These are phyloP conservation scores for Hemiprocne comata DNA, from an alignment of 2,113 vertebrate genomes.

Conservation along the genomic window DNA sequence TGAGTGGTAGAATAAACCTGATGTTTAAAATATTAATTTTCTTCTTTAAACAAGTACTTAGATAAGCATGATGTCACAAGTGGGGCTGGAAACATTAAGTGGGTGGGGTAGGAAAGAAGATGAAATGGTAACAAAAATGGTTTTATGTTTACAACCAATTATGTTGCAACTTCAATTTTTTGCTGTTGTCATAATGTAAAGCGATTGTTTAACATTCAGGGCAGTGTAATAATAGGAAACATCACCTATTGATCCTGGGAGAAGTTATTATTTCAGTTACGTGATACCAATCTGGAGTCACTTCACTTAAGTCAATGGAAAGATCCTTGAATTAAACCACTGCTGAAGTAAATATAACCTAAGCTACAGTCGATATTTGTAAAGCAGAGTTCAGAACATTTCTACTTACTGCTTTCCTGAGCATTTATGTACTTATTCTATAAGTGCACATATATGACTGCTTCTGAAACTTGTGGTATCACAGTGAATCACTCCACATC, in stretches of 20 bases:
- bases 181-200: not conserved
- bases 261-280: not conserved
- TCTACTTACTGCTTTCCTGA: not conserved
- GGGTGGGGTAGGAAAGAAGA: not conserved
- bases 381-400: constrained; percentile 2
- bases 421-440: not conserved
- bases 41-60: constrained; percentile 37
- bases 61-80: not conserved
- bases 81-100: not conserved
- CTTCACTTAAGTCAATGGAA: not conserved
- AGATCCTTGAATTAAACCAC: not conserved
- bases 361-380: not conserved
- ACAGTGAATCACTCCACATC: not conserved
- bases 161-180: not conserved
- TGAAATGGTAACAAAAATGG: not conserved
- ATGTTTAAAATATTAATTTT: constrained; percentile 17
- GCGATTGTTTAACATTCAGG: not conserved
- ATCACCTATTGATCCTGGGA: not conserved
- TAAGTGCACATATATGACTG: not conserved
- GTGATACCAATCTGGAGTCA: not conserved
- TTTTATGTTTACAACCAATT: not conserved
- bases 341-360: not conserved
- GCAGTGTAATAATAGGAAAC: not conserved
- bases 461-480: constrained; percentile 14
- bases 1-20: not conserved